Base-by-base conservation (phyloP, 2,113 vertebrate genomes). In the Coturnix japonica region DNA sequence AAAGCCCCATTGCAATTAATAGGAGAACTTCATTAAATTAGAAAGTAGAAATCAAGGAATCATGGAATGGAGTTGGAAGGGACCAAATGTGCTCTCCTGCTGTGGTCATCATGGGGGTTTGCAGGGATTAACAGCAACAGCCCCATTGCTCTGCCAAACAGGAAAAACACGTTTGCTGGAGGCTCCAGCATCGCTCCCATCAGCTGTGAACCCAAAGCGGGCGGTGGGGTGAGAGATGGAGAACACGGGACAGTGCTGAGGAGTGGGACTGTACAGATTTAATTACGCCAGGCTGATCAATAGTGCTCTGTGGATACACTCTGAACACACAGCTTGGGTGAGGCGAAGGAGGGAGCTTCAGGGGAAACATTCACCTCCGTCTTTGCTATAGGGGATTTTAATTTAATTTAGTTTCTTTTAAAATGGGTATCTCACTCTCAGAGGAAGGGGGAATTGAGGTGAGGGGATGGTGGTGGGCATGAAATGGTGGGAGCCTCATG, bases 251-350 rank as follows among this genome's bases (percentile, higher is more conserved):
- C 10, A 41, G 47, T 1, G 0, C 37, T 35, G 80, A 81, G 84
- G 86, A 93, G 89, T 44, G 67, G 67, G 66, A 60, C 85, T 63
- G 66, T 6, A 2, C 43, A n/a, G 44, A 87, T 94, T 95, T 94
- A 92, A 95, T 94, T 87, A 87, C 54, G 30, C 4, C 28, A 79
- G 72, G 89, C 78, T 70, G 93, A 89, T 82, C 49, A 64, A 49
- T 74, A 73, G 81, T 0, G 15, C 7, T 2, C 35, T 0, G 4
- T 31, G 93, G 86, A 86, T 95, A 90, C 93, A 84, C 83, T 86
- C 88, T 82, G 94, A 95, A 91, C 18, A 70, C 13, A 73, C 83
- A 93, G 85, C 77, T 85, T 90, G 88, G 86, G 66, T 30, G 85
- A 81, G 88, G 70, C 75, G 90, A 94, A 91, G 83, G 43, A 83